These are phyloP conservation scores for Porites lutea DNA, from an alignment of 64 coral and sea anemone species.

Conservation along the genomic window DNA sequence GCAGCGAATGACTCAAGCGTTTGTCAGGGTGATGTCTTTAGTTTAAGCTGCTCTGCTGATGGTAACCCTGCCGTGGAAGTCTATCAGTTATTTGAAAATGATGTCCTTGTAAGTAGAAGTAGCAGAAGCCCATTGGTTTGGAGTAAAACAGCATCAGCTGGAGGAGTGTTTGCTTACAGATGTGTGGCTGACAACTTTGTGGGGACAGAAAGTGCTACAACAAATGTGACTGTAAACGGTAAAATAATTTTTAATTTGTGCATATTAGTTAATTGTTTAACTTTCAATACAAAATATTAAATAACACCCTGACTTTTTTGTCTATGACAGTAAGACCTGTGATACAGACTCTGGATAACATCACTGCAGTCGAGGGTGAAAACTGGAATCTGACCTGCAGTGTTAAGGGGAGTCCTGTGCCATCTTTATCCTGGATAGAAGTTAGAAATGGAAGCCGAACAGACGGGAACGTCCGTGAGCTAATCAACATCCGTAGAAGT, in stretches of 20 bases:
- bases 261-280: too few relatives aligned
- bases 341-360: too few relatives aligned
- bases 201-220: neutral
- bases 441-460: too few relatives aligned
- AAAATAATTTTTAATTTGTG: neutral
- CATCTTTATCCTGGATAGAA: too few relatives aligned
- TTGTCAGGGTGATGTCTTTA: neutral
- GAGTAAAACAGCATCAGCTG: neutral
- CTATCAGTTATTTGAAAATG: conserved; percentile 24
- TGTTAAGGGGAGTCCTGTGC: too few relatives aligned
- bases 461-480: too few relatives aligned
- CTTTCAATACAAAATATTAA: too few relatives aligned
- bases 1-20: neutral
- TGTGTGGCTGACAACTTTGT: conserved; percentile 24
- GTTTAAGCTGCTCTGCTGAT: neutral
- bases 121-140: neutral
- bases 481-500: too few relatives aligned
- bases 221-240: neutral
- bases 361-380: too few relatives aligned
- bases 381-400: too few relatives aligned
- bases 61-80: neutral
- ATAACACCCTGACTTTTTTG: too few relatives aligned
- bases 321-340: too few relatives aligned
- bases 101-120: neutral
- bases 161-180: neutral